Evolutionary conservation across 92 coral and sea anemone species (phyloP).

Genomic region (Phymanthus crucifer): DNA sequence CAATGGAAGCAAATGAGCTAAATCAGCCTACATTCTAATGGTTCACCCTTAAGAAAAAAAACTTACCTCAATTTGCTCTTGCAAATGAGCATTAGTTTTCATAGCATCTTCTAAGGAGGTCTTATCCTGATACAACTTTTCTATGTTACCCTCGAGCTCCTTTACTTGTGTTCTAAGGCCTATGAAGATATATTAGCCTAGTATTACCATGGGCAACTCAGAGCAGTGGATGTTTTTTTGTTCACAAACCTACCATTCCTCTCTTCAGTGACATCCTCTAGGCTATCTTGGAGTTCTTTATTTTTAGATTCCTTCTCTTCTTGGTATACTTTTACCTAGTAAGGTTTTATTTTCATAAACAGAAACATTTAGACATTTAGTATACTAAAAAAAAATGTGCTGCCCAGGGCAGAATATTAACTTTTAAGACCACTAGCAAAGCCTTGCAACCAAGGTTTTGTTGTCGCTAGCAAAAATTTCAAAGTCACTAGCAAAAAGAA

Average conservation of each 20-base stretch:
- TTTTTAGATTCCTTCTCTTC: conserved; percentile 66
- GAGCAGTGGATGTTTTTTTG: neutral
- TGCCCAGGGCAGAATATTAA: too few relatives aligned
- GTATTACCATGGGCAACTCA: too few relatives aligned
- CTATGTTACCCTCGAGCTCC: conserved; percentile 66
- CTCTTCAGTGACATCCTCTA: conserved; percentile 65
- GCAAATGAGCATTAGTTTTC: conserved; percentile 57
- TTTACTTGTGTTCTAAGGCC: conserved; percentile 66
- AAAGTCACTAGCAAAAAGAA: too few relatives aligned
- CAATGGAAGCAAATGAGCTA: neutral
- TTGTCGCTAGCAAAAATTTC: too few relatives aligned
- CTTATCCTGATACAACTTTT: conserved; percentile 67
- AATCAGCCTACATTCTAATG: too few relatives aligned
- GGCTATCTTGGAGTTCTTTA: conserved; percentile 52
- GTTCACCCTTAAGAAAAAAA: too few relatives aligned
- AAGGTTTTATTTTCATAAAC: neutral
- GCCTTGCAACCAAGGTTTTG: too few relatives aligned
- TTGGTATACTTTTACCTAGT: conserved; percentile 80
- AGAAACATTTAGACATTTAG: neutral
- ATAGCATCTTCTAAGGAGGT: conserved; percentile 58
- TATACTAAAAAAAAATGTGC: too few relatives aligned
- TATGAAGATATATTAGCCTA: neutral
- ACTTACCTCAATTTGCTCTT: conserved; percentile 62
- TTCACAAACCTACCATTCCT: conserved; percentile 47
- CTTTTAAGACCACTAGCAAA: too few relatives aligned